Percentiles rank a stretch among this genome's conserved stretches.
Conservation (phyloP, 2,797 vertebrate genomes). For the Tenualosa thibaudeaui region DNA sequence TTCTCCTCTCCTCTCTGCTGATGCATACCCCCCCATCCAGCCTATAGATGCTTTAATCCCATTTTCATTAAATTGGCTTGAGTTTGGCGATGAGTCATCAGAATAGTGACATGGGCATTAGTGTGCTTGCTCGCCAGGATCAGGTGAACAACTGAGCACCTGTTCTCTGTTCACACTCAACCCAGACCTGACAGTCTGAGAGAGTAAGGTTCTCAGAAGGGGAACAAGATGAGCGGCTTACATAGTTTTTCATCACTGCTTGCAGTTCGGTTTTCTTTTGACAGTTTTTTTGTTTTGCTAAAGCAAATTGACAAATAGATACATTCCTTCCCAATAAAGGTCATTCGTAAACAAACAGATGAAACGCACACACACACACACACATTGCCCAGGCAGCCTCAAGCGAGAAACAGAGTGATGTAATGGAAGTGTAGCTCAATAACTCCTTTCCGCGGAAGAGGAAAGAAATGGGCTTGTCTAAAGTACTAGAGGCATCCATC, state of each 20-base stretch:
- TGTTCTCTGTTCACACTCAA: not conserved
- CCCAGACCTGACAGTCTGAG: not conserved
- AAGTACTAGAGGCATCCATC: not conserved
- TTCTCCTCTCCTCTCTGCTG: not conserved
- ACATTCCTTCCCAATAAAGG: not conserved
- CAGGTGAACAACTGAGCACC: conserved; percentile 31
- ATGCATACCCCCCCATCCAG: not conserved
- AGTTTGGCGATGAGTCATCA: conserved; percentile 44
- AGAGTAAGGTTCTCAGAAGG: not conserved
- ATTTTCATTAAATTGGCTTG: conserved; percentile 47
- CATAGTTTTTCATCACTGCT: not conserved
- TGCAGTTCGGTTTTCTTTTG: not conserved
- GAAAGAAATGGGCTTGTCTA: conserved; percentile 7
- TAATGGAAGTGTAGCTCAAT: not conserved
- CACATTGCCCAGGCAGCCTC: not conserved
- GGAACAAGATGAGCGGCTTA: not conserved
- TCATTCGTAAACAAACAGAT: not conserved
- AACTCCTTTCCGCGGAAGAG: not conserved
- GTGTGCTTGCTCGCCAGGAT: conserved; percentile 29
- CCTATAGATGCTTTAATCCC: conserved; percentile 29
- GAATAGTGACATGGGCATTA: conserved; percentile 38
- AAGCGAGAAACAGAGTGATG: not conserved
- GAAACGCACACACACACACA: not conserved
- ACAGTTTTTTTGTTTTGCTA: conserved; percentile 6
- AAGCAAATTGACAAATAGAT: conserved; percentile 13